Conservation (phyloP, 2,888 invertebrate genomes). For the Drosophila siamana region DNA sequence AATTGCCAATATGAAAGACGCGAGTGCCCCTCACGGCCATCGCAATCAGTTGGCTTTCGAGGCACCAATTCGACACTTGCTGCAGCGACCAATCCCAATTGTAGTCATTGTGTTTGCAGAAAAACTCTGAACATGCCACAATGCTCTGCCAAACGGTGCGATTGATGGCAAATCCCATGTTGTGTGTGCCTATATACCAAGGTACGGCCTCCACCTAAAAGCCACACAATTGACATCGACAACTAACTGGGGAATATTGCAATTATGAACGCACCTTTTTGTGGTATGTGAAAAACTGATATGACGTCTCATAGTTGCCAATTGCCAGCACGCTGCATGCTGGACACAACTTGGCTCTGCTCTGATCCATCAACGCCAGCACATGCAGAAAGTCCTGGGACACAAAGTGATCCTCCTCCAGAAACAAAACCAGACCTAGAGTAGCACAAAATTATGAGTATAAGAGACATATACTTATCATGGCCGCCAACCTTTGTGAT, state of each 20-base stretch:
- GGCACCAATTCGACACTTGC: constrained; percentile 93
- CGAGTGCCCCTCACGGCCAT: constrained; percentile 96
- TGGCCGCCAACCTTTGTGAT: constrained; percentile 94
- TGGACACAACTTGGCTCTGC: constrained; percentile 91
- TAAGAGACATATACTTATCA: constrained; percentile 36
- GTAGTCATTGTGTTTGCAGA: constrained; percentile 98
- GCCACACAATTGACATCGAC: neutral
- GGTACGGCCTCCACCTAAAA: constrained; percentile 95
- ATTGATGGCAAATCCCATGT: constrained; percentile 99
- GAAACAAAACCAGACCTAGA: constrained; percentile 92
- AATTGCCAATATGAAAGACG: constrained; percentile 99
- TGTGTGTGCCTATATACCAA: constrained; percentile 96
- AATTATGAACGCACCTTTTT: constrained; percentile 10
- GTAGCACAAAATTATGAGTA: neutral
- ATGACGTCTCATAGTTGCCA: constrained; percentile 88
- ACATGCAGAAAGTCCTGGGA: constrained; percentile 97
- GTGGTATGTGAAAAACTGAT: constrained; percentile 3
- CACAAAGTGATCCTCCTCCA: constrained; percentile 99
- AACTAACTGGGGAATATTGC: too few relatives aligned
- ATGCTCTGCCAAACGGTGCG: constrained; percentile 94
- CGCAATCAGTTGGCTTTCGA: constrained; percentile 91
- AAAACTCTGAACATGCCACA: constrained; percentile 91
- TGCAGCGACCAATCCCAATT: constrained; percentile 99
- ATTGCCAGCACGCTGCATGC: constrained; percentile 96
- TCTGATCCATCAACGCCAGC: constrained; percentile 91